Evolutionary conservation across 2,888 invertebrate genomes (phyloP).

Genomic region (Cotesia congregata): DNA sequence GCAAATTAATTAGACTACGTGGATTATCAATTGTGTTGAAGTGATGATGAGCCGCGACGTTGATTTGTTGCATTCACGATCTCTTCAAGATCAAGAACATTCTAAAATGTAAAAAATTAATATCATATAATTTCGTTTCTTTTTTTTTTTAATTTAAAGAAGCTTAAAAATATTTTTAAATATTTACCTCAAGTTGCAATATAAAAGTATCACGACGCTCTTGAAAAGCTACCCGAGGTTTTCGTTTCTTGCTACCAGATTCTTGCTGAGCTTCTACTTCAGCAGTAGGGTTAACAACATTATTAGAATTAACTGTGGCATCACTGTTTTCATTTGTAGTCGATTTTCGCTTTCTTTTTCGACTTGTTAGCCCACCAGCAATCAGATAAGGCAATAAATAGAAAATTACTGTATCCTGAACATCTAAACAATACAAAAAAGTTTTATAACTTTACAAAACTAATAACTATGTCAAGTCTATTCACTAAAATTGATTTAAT

Average conservation of each 20-base stretch:
- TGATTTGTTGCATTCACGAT: too few species aligned
- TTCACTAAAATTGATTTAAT: background rate
- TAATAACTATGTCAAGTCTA: background rate
- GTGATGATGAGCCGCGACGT: too few species aligned
- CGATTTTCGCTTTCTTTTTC: background rate
- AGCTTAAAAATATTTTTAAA: background rate
- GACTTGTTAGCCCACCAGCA: background rate
- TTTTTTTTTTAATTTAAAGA: background rate
- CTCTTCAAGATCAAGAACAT: too few species aligned
- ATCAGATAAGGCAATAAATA: conserved; percentile 10
- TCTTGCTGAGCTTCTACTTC: background rate
- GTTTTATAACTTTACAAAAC: background rate
- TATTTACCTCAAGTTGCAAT: background rate
- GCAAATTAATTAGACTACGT: too few species aligned
- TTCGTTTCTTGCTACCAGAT: background rate
- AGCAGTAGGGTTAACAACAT: background rate
- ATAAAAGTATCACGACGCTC: conserved; percentile 7
- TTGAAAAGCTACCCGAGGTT: background rate
- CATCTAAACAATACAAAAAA: background rate
- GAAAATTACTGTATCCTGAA: conserved; percentile 12
- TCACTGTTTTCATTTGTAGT: background rate
- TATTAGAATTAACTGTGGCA: background rate
- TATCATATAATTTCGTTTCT: too few species aligned
- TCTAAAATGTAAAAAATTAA: too few species aligned
- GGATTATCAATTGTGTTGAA: too few species aligned